These are phyloP conservation scores for Daboia siamensis DNA, from an alignment of 2,113 vertebrate species.

Conservation along the genomic window DNA sequence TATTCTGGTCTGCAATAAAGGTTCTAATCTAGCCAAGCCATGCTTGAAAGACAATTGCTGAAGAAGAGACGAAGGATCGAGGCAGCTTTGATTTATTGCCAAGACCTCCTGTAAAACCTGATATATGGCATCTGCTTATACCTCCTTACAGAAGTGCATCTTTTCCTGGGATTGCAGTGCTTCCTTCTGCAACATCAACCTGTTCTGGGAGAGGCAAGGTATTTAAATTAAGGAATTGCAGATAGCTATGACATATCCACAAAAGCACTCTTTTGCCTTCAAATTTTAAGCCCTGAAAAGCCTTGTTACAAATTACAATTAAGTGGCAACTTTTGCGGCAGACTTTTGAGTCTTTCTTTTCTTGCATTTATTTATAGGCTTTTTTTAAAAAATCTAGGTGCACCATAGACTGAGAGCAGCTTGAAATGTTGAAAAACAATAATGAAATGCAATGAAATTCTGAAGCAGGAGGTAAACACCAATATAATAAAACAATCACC, in stretches of 20 bases:
- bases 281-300: background rate
- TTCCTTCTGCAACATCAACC: background rate
- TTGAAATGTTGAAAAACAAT: background rate
- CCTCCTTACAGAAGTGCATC: background rate
- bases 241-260: background rate
- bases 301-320: background rate
- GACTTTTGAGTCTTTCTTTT: background rate
- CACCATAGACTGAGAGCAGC: background rate
- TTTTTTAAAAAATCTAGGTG: background rate
- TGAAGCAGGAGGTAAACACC: background rate
- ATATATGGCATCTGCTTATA: background rate
- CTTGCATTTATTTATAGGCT: background rate
- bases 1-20: background rate
- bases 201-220: background rate
- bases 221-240: background rate
- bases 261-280: background rate
- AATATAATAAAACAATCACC: background rate
- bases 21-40: background rate
- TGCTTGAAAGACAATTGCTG: background rate
- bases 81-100: background rate
- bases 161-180: background rate
- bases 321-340: background rate
- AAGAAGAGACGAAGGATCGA: fast-evolving
- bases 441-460: background rate
- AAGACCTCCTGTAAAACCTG: background rate